Percentiles rank a stretch among this genome's conserved stretches.
These are phyloP conservation scores for Montipora efflorescens DNA, from an alignment of 64 coral and sea anemone genomes.

Conservation along the genomic window DNA sequence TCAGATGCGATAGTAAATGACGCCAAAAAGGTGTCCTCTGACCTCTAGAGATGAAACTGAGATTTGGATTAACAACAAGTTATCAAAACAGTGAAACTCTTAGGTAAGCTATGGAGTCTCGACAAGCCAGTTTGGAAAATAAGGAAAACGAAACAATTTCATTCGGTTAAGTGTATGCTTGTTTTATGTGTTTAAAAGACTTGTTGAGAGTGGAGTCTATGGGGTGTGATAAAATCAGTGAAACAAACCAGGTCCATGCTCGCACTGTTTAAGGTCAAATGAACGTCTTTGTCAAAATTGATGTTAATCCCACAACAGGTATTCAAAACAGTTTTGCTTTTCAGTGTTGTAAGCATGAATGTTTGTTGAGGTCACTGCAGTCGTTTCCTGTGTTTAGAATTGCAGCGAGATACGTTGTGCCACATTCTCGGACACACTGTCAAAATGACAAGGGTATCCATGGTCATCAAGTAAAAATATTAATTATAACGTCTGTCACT, in stretches of 20 bases:
- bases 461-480: background rate
- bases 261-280: slow-evolving; percentile 27
- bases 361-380: slow-evolving; percentile 43
- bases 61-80: slow-evolving; percentile 57
- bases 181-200: background rate
- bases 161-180: background rate
- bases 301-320: slow-evolving; percentile 41
- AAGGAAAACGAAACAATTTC: slow-evolving; percentile 1
- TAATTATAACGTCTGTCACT: slow-evolving; percentile 52
- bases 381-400: slow-evolving; percentile 41
- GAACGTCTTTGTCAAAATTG: slow-evolving; percentile 46
- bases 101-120: slow-evolving; percentile 3
- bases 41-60: slow-evolving; percentile 53
- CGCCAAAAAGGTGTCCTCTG: slow-evolving; percentile 55
- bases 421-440: background rate
- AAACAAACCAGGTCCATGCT: background rate
- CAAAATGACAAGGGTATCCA: slow-evolving; percentile 5
- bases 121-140: slow-evolving; percentile 17
- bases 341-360: slow-evolving; percentile 14
- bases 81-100: slow-evolving; percentile 40
- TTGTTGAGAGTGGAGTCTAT: background rate
- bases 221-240: slow-evolving; percentile 43
- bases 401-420: slow-evolving; percentile 1
- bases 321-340: slow-evolving; percentile 58
- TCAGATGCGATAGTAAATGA: slow-evolving; percentile 55